Evolutionary conservation across 2,797 vertebrate genomes (phyloP).

Genomic region (Xenentodon cancila): DNA sequence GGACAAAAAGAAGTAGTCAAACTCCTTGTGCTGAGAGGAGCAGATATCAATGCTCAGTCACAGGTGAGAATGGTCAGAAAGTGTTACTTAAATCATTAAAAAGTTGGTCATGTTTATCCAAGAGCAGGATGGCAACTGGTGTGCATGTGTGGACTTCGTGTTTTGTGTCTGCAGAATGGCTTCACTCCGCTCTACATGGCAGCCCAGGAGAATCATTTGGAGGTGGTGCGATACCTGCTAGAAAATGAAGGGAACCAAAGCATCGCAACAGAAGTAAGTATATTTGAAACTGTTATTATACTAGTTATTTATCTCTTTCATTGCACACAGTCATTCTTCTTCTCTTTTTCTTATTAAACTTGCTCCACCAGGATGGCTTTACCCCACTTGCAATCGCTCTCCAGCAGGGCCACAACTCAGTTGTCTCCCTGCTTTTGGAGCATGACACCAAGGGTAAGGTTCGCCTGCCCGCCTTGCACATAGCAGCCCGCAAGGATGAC

Average conservation of each 20-base stretch:
- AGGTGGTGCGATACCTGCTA: slow-evolving; percentile 94
- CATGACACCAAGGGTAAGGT: slow-evolving; percentile 98
- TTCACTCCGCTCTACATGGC: slow-evolving; percentile 99
- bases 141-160: slow-evolving; percentile 3
- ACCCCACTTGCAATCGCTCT: slow-evolving; percentile 94
- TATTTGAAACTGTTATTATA: not conserved
- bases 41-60: slow-evolving; percentile 94
- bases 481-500: slow-evolving; percentile 96
- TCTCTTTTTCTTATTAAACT: not conserved
- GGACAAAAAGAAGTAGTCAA: slow-evolving; percentile 93
- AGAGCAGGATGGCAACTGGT: not conserved
- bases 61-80: slow-evolving; percentile 82
- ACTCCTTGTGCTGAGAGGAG: slow-evolving; percentile 92
- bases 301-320: not conserved
- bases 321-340: not conserved
- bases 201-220: slow-evolving; percentile 96
- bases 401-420: slow-evolving; percentile 95
- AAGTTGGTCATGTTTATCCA: not conserved
- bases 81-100: not conserved
- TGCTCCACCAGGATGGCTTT: slow-evolving; percentile 88
- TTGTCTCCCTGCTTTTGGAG: slow-evolving; percentile 94
- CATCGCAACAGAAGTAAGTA: slow-evolving; percentile 93
- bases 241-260: slow-evolving; percentile 98
- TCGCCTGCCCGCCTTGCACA: slow-evolving; percentile 93
- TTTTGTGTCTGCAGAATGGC: slow-evolving; percentile 87